These are phyloP conservation scores for Chromoteleia sp. DNA, from an alignment of 2,888 invertebrate species.

Conservation along the genomic window DNA sequence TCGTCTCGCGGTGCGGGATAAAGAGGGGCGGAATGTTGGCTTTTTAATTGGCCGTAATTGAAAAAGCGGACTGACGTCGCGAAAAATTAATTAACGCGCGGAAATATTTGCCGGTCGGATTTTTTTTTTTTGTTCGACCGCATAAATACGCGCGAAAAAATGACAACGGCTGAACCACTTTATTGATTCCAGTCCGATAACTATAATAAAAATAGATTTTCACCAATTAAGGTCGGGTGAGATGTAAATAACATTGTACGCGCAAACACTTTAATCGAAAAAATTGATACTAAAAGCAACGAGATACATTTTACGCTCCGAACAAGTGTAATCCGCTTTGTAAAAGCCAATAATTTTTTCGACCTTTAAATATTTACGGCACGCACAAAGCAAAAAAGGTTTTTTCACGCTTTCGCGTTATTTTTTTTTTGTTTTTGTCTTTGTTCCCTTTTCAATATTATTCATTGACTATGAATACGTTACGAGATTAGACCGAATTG, in stretches of 20 bases:
- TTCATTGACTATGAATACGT: no score
- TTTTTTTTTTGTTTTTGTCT: neutral
- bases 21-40: neutral
- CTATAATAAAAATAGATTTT: conserved; percentile 45
- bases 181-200: conserved; percentile 25
- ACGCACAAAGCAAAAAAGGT: neutral
- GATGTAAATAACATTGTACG: conserved; percentile 36
- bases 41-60: conserved; percentile 20
- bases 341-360: conserved; percentile 44
- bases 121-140: conserved; percentile 1
- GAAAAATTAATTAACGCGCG: conserved; percentile 12
- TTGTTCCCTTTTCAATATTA: neutral
- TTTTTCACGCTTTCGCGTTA: conserved; percentile 8
- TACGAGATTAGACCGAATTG: no score
- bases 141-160: conserved; percentile 7
- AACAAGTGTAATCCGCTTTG: conserved; percentile 40
- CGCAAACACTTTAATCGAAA: conserved; percentile 38
- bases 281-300: conserved; percentile 46
- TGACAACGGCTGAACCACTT: conserved; percentile 30
- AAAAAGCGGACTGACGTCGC: neutral
- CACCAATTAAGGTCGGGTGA: conserved; percentile 20
- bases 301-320: conserved; percentile 22
- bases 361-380: conserved; percentile 28
- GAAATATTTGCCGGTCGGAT: conserved; percentile 3
- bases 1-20: neutral